Base-by-base conservation (phyloP, 2,888 invertebrate genomes). In the Galerucella calmariensis region DNA sequence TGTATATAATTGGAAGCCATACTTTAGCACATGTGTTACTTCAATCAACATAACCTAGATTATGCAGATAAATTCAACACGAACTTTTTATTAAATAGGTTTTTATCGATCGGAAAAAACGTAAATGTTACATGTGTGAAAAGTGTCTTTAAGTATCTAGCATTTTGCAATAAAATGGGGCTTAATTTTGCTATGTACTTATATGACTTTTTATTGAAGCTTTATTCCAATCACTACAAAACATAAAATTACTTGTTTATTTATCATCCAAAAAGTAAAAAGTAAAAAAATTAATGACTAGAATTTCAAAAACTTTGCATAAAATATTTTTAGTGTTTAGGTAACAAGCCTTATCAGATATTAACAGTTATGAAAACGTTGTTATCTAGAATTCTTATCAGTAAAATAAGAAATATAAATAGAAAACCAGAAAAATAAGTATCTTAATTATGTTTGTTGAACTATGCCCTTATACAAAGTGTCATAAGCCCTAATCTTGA, bases 11-110 rank as follows among this genome's bases (percentile, higher is more conserved):
- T 9, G 20, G 56, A 56, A 56, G 56, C 56, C 56, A 4, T 56
- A 56, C 16, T 20, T 56, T 8, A 56, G 16, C 16, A 56, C 16
- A 56, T 20, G 56, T 56, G 56, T 56, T 56, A 16, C 20, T 56
- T 56, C 56, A 56, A 56, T 56, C 56, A 20, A 56, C 56, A 16
- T 56, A 56, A 61, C n/a, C 61, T 35, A 35, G n/a, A 61, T 61
- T 61, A 61, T 61, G 9, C 35, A 35, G 61, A 35, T 61, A 61
- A 58, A 35, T 61, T 14, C 59, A 35, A 35, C 59, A 27, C 59
- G 35, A 11, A 27, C 12, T 61, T 24, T 61, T 27, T 27, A 27
- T 27, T 61, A 61, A 24, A 61, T 14, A 27, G 12, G 24, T 61
- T 61, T 14, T 14, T 61, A 61, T 61, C 14, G 59, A 61, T 61